phyloP scores from a whole-genome alignment of 1,140 invertebrate species.

The Liolophura sinensis region DNA sequence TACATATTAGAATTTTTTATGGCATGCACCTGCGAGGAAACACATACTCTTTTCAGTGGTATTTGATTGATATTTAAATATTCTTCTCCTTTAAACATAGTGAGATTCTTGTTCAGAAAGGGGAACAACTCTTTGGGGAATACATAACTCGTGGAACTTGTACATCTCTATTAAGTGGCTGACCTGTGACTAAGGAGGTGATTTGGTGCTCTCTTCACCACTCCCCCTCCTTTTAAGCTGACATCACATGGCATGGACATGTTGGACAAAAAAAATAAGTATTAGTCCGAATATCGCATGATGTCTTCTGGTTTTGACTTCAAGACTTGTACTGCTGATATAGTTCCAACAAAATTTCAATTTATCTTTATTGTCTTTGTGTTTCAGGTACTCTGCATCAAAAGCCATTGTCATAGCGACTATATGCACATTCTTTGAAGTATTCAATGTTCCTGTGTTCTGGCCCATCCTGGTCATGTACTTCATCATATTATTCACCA shows the following conservation, averaged over 20 bases:
- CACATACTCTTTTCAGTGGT: too few species aligned
- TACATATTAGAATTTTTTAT: too few species aligned
- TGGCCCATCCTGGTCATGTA: constrained; percentile 99
- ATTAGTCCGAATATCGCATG: background rate
- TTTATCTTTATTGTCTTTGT: constrained; percentile 15
- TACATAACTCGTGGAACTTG: too few species aligned
- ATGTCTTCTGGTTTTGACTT: background rate
- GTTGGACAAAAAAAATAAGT: background rate
- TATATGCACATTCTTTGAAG: constrained; percentile 95
- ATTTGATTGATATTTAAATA: too few species aligned
- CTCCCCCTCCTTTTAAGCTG: too few species aligned
- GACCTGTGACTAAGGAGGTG: background rate
- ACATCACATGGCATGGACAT: too few species aligned
- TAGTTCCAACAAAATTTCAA: background rate
- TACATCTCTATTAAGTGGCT: background rate
- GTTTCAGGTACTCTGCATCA: constrained; percentile 79
- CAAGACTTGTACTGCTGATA: background rate
- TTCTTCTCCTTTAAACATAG: constrained; percentile 5
- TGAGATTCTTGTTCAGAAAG: too few species aligned
- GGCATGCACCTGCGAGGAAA: too few species aligned
- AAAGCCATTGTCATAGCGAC: constrained; percentile 93
- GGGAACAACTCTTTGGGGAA: too few species aligned
- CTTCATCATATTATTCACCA: constrained; percentile 96
- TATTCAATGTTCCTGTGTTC: constrained; percentile 99
- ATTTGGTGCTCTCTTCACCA: too few species aligned